These are phyloP conservation scores for Ernsta delagoae DNA, from an alignment of 2,888 invertebrate species.

Conservation along the genomic window DNA sequence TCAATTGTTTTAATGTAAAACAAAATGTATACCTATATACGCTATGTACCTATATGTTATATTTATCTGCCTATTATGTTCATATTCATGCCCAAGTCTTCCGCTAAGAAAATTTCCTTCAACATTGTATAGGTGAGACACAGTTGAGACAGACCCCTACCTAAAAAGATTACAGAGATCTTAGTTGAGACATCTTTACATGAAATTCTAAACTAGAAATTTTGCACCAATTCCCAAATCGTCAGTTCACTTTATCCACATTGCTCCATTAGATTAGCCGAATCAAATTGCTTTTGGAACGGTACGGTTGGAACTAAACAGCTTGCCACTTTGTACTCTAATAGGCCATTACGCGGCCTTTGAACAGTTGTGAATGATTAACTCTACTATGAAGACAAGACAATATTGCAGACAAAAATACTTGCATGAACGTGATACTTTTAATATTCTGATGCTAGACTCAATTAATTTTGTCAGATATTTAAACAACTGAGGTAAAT, in stretches of 20 bases:
- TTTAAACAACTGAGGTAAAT: too few relatives aligned
- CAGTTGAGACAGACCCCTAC: too few relatives aligned
- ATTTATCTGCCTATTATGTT: too few relatives aligned
- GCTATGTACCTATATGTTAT: not conserved
- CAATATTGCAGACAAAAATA: conserved; percentile 50
- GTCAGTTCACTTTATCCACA: not conserved
- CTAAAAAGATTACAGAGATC: too few relatives aligned
- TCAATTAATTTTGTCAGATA: too few relatives aligned
- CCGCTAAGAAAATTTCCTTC: too few relatives aligned
- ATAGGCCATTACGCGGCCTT: conserved; percentile 32
- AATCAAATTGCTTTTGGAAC: conserved; percentile 9
- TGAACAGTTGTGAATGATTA: conserved; percentile 35
- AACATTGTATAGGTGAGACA: too few relatives aligned
- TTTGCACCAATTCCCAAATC: not conserved
- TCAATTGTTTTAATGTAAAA: not conserved
- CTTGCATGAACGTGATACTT: conserved; percentile 48
- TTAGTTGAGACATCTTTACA: not conserved
- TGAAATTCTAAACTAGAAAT: not conserved
- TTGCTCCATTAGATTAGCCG: conserved; percentile 9
- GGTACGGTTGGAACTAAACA: conserved; percentile 13
- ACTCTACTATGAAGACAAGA: conserved; percentile 49
- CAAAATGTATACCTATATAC: not conserved
- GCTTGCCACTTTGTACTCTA: conserved; percentile 19
- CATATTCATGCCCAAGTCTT: too few relatives aligned
- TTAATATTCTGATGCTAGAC: not conserved